Conservation (phyloP, 2,888 invertebrate genomes). For the Phaonia tiefii region DNA sequence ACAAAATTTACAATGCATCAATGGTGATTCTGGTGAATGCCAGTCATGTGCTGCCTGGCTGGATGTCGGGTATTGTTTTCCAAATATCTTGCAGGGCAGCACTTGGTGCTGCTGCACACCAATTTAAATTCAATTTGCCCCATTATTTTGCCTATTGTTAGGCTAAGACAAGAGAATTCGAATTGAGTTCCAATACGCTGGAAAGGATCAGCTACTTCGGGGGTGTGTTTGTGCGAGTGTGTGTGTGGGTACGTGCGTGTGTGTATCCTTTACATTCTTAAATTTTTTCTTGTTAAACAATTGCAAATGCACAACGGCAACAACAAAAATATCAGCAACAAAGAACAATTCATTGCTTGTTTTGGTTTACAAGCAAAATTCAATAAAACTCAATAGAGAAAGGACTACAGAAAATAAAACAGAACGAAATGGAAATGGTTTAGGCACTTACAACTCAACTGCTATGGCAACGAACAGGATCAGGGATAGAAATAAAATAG, state of each 20-base stretch:
- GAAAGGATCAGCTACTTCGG: constrained; percentile 33
- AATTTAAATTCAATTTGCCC: constrained; percentile 79
- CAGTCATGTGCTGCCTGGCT: constrained; percentile 38
- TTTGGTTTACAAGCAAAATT: constrained; percentile 56
- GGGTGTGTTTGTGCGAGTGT: constrained; percentile 3
- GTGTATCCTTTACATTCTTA: constrained; percentile 37
- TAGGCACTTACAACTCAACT: constrained; percentile 52
- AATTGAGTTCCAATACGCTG: constrained; percentile 37
- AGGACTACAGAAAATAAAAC: constrained; percentile 22
- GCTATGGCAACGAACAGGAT: constrained; percentile 41
- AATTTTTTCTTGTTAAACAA: constrained; percentile 52
- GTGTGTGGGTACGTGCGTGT: constrained; percentile 26
- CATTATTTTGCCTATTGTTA: constrained; percentile 77
- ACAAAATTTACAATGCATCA: constrained; percentile 18
- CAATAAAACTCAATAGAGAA: constrained; percentile 30
- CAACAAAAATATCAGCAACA: constrained; percentile 52
- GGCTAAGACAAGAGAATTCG: constrained; percentile 56
- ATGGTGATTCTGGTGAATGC: constrained; percentile 33
- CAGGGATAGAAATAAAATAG: constrained; percentile 64
- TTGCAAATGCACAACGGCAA: constrained; percentile 55
- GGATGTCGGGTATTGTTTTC: constrained; percentile 35
- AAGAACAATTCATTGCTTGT: constrained; percentile 49
- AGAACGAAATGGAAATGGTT: constrained; percentile 38
- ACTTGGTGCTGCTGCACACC: constrained; percentile 56
- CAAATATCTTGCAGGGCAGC: constrained; percentile 55